A percentile compares a stretch with the other conserved stretches of the same genome.
These are phyloP conservation scores for Anorthoa munda DNA, from an alignment of 2,888 invertebrate genomes.

Conservation along the genomic window DNA sequence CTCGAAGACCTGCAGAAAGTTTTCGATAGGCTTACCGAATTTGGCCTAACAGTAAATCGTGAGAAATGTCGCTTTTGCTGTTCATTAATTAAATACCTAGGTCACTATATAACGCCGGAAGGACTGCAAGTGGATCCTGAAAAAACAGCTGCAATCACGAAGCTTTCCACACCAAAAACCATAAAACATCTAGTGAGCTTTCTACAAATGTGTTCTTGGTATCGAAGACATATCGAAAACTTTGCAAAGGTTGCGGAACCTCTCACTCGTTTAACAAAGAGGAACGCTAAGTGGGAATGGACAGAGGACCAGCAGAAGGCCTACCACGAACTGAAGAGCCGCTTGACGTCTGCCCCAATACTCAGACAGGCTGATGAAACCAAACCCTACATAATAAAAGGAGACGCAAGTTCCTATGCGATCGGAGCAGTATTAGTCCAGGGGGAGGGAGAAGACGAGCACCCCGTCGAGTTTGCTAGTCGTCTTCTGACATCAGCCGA, in stretches of 20 bases:
- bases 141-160: not conserved
- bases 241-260: constrained; percentile 7
- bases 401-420: constrained; percentile 37
- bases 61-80: not conserved
- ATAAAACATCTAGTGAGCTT: not conserved
- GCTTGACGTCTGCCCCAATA: constrained; percentile 21
- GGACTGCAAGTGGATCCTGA: not conserved
- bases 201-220: constrained; percentile 4
- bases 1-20: not conserved
- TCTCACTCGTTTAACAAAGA: not conserved
- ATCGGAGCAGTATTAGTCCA: constrained; percentile 44
- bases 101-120: not conserved
- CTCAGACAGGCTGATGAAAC: constrained; percentile 30
- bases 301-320: constrained; percentile 9
- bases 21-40: not conserved
- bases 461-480: constrained; percentile 48
- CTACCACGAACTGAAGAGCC: not conserved
- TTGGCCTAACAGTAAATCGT: not conserved
- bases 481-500: constrained; percentile 67
- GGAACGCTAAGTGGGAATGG: not conserved
- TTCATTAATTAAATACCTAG: not conserved
- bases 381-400: constrained; percentile 20
- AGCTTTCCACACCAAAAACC: not conserved
- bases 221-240: not conserved
- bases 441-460: constrained; percentile 13